Conservation (phyloP, 53 echinoderm and acorn worm species). For the Astropecten irregularis region DNA sequence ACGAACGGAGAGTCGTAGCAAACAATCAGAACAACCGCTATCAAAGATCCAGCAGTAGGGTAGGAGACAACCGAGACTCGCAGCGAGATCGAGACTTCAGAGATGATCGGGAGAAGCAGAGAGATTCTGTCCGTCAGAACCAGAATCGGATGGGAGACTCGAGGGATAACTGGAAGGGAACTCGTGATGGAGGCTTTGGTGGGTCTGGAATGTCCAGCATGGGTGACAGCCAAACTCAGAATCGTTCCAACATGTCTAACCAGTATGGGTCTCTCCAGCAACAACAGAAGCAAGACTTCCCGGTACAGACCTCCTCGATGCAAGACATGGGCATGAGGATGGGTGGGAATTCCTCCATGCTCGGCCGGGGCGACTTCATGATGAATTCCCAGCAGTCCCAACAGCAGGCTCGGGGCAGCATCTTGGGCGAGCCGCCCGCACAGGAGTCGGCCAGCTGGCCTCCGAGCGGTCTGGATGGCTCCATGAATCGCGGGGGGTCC, state of each 20-base stretch:
- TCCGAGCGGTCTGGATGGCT: conserved; percentile 27
- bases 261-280: conserved; percentile 32
- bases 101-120: conserved; percentile 30
- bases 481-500: conserved; percentile 18
- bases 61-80: conserved; percentile 8
- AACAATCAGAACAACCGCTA: conserved; percentile 14
- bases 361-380: conserved; percentile 32
- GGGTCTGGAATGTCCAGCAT: background rate
- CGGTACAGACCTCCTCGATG: conserved; percentile 13
- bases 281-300: conserved; percentile 9
- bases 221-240: conserved; percentile 21
- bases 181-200: conserved; percentile 4
- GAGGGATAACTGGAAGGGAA: conserved; percentile 43
- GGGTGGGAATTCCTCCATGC: conserved; percentile 10
- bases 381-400: conserved; percentile 28
- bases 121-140: background rate
- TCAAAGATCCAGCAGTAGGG: conserved; percentile 5
- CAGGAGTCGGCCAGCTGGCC: conserved; percentile 49
- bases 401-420: conserved; percentile 25
- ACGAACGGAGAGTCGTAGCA: conserved; percentile 36
- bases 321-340: conserved; percentile 1
- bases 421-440: conserved; percentile 41
- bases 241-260: background rate
- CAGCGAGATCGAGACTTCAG: conserved; percentile 41
- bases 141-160: background rate